Conservation (phyloP, 1,140 invertebrate genomes). For the Drosophila melanogaster region DNA sequence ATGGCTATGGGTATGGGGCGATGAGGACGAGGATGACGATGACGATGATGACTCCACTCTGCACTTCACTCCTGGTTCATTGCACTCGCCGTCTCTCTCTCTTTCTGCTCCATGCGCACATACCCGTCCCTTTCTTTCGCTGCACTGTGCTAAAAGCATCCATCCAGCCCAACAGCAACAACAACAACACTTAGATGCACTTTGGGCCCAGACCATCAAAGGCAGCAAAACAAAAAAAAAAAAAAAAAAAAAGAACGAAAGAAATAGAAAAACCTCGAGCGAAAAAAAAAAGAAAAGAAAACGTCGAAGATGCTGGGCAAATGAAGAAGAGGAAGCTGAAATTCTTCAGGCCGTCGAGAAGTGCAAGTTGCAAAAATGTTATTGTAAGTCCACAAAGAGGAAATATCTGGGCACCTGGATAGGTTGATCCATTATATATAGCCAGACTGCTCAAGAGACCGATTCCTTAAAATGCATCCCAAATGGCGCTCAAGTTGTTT, state of each 20-base stretch:
- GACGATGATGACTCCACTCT: slow-evolving; percentile 40
- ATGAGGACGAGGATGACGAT: slow-evolving; percentile 33
- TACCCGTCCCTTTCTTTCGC: slow-evolving; percentile 12
- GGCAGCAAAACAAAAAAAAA: slow-evolving; percentile 30
- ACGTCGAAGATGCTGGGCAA: slow-evolving; percentile 36
- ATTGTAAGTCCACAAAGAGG: slow-evolving; percentile 12
- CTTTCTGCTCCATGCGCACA: not conserved
- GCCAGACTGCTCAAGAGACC: slow-evolving; percentile 1
- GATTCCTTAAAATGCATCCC: not conserved
- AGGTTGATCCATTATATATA: slow-evolving; percentile 8
- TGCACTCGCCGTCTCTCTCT: slow-evolving; percentile 33
- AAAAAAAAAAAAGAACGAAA: slow-evolving; percentile 3
- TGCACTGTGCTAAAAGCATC: slow-evolving; percentile 53
- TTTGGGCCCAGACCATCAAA: slow-evolving; percentile 55
- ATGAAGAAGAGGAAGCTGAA: slow-evolving; percentile 34
- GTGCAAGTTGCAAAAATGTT: slow-evolving; percentile 35
- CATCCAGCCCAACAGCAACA: slow-evolving; percentile 28
- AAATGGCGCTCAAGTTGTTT: slow-evolving; percentile 3
- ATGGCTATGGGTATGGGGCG: slow-evolving; percentile 24
- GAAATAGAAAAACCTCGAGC: slow-evolving; percentile 22
- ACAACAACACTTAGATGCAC: slow-evolving; percentile 42
- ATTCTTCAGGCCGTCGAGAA: slow-evolving; percentile 40
- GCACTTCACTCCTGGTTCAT: slow-evolving; percentile 45
- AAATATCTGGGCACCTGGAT: slow-evolving; percentile 8
- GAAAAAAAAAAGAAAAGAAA: slow-evolving; percentile 17